phyloP scores from a whole-genome alignment of 2,797 vertebrate species.

The Sebastes taczanowskii region DNA sequence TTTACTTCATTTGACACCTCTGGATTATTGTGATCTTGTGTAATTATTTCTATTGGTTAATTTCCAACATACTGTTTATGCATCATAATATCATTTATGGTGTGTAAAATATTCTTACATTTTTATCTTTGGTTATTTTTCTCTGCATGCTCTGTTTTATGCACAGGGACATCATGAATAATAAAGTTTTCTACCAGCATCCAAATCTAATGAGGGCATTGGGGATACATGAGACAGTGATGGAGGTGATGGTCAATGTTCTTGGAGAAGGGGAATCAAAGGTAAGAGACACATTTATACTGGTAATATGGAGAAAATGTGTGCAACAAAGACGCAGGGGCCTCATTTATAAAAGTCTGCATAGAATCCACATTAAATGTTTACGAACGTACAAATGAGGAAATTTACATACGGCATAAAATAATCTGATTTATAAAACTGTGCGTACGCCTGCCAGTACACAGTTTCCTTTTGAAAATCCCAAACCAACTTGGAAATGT shows the following conservation, averaged over 20 bases:
- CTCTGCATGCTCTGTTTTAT: conserved; percentile 10
- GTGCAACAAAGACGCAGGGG: neutral
- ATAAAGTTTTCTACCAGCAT: conserved; percentile 98
- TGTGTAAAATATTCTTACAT: neutral
- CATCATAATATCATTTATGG: neutral
- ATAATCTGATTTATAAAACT: neutral
- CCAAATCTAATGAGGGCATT: conserved; percentile 95
- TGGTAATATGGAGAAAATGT: neutral
- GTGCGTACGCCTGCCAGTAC: too few relatives aligned
- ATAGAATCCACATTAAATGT: neutral
- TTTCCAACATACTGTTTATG: neutral
- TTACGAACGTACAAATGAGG: neutral
- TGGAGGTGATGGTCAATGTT: conserved; percentile 99
- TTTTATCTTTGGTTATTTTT: neutral
- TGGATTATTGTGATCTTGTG: neutral
- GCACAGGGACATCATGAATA: conserved; percentile 96
- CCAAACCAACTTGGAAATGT: too few relatives aligned
- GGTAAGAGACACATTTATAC: conserved; percentile 73
- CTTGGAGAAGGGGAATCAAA: conserved; percentile 92
- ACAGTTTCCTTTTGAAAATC: too few relatives aligned
- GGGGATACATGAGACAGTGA: conserved; percentile 96
- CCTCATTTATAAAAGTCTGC: neutral
- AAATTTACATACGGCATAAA: neutral
- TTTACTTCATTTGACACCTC: neutral
- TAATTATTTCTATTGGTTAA: neutral